These are phyloP conservation scores for Actias luna DNA, from an alignment of 2,888 invertebrate species.

Conservation along the genomic window DNA sequence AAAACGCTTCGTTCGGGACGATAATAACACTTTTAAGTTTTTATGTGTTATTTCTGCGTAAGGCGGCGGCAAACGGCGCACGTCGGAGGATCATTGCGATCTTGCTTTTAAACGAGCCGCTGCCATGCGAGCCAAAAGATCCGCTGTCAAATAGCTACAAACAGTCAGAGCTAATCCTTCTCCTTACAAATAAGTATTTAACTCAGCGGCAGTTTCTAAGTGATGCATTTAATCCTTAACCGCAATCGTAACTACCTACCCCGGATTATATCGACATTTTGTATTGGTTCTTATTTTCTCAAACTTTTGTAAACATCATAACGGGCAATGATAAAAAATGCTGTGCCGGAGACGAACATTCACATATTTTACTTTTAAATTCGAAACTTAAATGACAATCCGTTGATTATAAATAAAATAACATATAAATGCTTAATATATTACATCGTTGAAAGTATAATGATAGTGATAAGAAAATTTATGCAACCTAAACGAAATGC, in stretches of 20 bases:
- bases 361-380: conserved; percentile 43
- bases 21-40: conserved; percentile 39
- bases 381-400: conserved; percentile 29
- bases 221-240: conserved; percentile 64
- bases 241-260: conserved; percentile 60
- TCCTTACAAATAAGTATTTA: conserved; percentile 64
- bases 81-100: conserved; percentile 40
- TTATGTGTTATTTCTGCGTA: conserved; percentile 63
- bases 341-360: conserved; percentile 34
- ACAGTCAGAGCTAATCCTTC: conserved; percentile 69
- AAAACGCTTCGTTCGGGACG: conserved; percentile 38
- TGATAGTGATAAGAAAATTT: conserved; percentile 54
- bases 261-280: conserved; percentile 71
- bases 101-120: conserved; percentile 45
- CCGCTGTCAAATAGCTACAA: conserved; percentile 58
- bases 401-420: conserved; percentile 35
- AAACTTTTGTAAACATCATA: conserved; percentile 53
- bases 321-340: conserved; percentile 37
- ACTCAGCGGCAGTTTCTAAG: conserved; percentile 68
- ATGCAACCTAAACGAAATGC: conserved; percentile 42
- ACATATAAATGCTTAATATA: conserved; percentile 35
- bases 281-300: conserved; percentile 59
- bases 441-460: conserved; percentile 58
- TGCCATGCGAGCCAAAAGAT: conserved; percentile 40
- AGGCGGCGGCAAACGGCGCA: conserved; percentile 45